Evolutionary conservation across 2,797 vertebrate genomes (phyloP), one percentile per base, ranked within the genome.

Genomic region (Coregonus ussuriensis): DNA sequence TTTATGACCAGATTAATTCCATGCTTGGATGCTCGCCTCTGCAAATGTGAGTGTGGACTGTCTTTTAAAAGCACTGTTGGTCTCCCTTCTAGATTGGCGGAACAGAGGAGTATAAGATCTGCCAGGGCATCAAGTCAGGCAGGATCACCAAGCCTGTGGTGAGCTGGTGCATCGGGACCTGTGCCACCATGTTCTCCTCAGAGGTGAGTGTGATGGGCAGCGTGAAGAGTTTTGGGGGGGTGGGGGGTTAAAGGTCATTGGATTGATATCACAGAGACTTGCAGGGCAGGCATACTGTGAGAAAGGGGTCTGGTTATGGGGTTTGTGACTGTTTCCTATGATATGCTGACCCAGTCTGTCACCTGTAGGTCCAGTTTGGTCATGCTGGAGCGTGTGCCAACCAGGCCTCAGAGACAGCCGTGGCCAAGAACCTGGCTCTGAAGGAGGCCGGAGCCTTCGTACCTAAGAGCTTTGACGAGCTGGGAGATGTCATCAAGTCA

Each of bases 101-200:
- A 83, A 96, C 94, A 1, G 98, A 99, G 73, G 98, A 99, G 74
- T 99, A 99, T 76, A 98, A 95, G 91, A 99, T 99, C 89, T 96
- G 96, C 85, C 92, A 94, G 37, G 96, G 93, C 0, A 88, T 99
- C 84, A 95, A 96, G 86, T 93, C 97, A 85, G 95, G 97, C 66
- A 89, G 96, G 41, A 95, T 99, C 89, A 98, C 96, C 75, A 99
- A 99, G 86, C 98, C 98, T 0, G 94, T 99, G 67, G 97, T 99
- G 80, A 96, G 95, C 89, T 99, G 98, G 98, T 99, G 98, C 75
- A 99, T 99, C 0, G 98, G 98, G 7, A 99, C 98, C 76, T 99
- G 98, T 84, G 98, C 98, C 62, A 98, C 98, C 76, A 97, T 99
- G 96, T 99, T 99, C 88, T 95, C 97, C 35, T 99, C 98, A 1